These are phyloP conservation scores for Sminthopsis crassicaudata DNA, from an alignment of 2,113 vertebrate species.

Conservation along the genomic window DNA sequence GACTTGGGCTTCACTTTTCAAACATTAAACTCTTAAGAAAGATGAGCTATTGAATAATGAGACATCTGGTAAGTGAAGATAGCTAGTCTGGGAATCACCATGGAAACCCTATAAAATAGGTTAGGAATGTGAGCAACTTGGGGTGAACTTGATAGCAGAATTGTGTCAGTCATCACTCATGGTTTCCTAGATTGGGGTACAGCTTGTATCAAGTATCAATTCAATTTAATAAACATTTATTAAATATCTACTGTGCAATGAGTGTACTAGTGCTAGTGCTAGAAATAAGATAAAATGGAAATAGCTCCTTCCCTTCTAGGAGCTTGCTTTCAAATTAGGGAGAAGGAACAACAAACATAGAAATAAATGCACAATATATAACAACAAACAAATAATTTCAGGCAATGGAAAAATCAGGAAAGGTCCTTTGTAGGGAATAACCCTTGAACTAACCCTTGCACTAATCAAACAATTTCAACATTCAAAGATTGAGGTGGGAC, in stretches of 20 bases:
- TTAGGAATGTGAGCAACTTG: slow-evolving; percentile 35
- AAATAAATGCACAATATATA: background rate
- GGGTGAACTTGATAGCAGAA: slow-evolving; percentile 13
- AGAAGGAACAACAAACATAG: background rate
- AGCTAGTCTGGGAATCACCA: slow-evolving; percentile 18
- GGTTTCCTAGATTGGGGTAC: background rate
- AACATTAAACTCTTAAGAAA: slow-evolving; percentile 17
- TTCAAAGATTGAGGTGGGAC: background rate
- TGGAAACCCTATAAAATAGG: slow-evolving; percentile 42
- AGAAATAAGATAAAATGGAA: background rate
- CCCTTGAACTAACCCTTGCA: background rate
- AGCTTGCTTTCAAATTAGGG: background rate
- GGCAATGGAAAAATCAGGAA: background rate
- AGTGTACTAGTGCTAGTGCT: background rate
- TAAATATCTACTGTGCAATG: background rate
- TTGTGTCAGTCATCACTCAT: slow-evolving; percentile 50
- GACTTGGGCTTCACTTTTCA: slow-evolving; percentile 35
- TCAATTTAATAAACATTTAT: background rate
- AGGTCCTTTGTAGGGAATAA: background rate
- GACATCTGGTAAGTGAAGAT: slow-evolving; percentile 5
- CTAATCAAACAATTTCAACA: background rate
- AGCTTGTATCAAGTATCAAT: slow-evolving; percentile 29
- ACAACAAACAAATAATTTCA: background rate
- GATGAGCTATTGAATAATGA: slow-evolving; percentile 23
- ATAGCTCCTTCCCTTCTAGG: background rate